phyloP scores from a whole-genome alignment of 2,888 invertebrate species.

The Microchrysa polita region DNA sequence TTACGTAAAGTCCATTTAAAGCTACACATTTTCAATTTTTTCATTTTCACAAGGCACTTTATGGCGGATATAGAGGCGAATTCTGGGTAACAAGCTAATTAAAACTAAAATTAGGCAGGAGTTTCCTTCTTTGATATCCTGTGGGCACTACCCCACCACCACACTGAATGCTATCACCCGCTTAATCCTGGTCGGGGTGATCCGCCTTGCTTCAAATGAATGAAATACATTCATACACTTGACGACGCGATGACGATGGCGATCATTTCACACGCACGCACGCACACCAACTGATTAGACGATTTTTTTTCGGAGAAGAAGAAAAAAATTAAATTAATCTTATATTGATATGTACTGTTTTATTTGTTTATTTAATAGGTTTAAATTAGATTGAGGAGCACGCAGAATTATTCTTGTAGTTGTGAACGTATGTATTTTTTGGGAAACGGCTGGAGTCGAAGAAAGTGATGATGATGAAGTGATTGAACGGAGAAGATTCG shows the following conservation, averaged over 20 bases:
- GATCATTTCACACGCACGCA: slow-evolving; percentile 35
- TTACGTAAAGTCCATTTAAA: slow-evolving; percentile 37
- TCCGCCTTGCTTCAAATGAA: neutral
- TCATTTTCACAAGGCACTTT: slow-evolving; percentile 14
- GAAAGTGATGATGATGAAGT: neutral
- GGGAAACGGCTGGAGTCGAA: neutral
- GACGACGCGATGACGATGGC: neutral
- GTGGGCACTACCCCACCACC: neutral
- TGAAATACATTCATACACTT: slow-evolving; percentile 31
- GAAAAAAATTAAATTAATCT: neutral
- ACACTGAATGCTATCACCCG: neutral
- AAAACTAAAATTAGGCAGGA: neutral
- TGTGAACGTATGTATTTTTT: neutral
- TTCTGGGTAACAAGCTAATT: neutral
- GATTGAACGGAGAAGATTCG: neutral
- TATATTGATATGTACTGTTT: neutral
- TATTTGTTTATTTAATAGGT: neutral
- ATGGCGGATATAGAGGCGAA: neutral
- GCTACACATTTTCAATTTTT: slow-evolving; percentile 39
- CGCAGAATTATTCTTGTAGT: neutral
- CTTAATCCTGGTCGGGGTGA: slow-evolving; percentile 22
- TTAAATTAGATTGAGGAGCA: slow-evolving; percentile 2
- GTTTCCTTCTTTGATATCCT: neutral
- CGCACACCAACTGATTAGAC: neutral
- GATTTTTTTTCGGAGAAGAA: neutral